A percentile compares a stretch with the other conserved stretches of the same genome.
Evolutionary conservation across 1,140 invertebrate species (phyloP).

Genomic region (Drosophila micromelanica): DNA sequence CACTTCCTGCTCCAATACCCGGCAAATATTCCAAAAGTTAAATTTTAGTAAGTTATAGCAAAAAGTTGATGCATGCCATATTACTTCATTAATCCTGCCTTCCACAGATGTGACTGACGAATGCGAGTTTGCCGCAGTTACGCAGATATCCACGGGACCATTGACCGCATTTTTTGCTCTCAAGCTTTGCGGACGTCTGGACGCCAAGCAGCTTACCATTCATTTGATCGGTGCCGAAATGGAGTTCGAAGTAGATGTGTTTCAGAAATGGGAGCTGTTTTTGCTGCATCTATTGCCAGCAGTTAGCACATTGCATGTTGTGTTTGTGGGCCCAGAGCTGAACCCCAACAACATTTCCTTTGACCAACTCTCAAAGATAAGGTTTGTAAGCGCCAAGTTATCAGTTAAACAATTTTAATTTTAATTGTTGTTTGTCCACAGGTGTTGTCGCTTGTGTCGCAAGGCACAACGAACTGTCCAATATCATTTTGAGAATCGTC

Average conservation of each 20-base stretch:
- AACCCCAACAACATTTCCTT: conserved; percentile 85
- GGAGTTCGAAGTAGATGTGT: conserved; percentile 88
- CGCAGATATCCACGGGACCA: conserved; percentile 88
- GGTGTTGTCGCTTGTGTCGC: conserved; percentile 68
- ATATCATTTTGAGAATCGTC: conserved; percentile 82
- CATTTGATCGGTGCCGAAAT: conserved; percentile 87
- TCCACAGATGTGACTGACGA: conserved; percentile 85
- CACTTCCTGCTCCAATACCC: conserved; percentile 55
- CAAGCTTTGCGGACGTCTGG: conserved; percentile 84
- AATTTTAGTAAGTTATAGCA: conserved; percentile 52
- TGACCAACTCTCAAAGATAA: conserved; percentile 79
- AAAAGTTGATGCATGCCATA: background rate
- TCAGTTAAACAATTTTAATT: too few species aligned
- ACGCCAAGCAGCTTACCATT: conserved; percentile 60
- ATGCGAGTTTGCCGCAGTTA: conserved; percentile 87
- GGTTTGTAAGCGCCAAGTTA: conserved; percentile 42
- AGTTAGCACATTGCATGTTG: conserved; percentile 86
- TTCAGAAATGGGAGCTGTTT: conserved; percentile 89
- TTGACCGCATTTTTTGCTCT: conserved; percentile 87
- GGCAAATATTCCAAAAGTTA: conserved; percentile 60
- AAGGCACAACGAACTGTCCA: conserved; percentile 61
- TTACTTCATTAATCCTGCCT: background rate
- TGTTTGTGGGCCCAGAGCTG: conserved; percentile 88
- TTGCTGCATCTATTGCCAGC: conserved; percentile 88
- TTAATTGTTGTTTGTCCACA: conserved; percentile 14